These are phyloP conservation scores for Onthophagus taurus DNA, from an alignment of 1,140 invertebrate species.

Conservation along the genomic window DNA sequence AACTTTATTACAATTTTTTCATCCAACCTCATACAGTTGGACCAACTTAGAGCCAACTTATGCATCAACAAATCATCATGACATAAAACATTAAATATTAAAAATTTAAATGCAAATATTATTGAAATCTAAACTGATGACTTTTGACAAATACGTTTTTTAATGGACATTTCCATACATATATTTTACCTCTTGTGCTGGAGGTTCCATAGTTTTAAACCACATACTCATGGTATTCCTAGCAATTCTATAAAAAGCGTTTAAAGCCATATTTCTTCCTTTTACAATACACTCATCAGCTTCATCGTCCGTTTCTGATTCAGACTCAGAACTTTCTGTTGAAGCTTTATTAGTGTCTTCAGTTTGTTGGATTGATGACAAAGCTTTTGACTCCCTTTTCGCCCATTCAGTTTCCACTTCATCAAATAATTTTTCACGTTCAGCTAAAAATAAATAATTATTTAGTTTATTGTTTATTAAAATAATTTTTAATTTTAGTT, in stretches of 20 bases:
- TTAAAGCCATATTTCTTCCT: constrained; percentile 72
- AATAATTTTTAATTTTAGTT: background rate
- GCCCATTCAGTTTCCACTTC: constrained; percentile 71
- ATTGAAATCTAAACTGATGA: too few relatives aligned
- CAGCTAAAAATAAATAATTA: constrained; percentile 40
- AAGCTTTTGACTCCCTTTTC: constrained; percentile 46
- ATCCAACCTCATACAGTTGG: too few relatives aligned
- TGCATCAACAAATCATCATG: too few relatives aligned
- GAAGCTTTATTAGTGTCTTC: constrained; percentile 49
- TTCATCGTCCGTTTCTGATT: constrained; percentile 56
- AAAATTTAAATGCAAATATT: too few relatives aligned
- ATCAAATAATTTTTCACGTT: constrained; percentile 60
- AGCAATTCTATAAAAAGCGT: constrained; percentile 73
- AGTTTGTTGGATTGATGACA: constrained; percentile 45
- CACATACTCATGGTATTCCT: constrained; percentile 75
- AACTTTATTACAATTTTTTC: too few relatives aligned
- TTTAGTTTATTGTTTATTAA: background rate
- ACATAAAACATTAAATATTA: background rate
- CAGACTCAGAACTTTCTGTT: constrained; percentile 48
- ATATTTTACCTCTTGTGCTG: constrained; percentile 40
- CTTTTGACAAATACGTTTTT: too few relatives aligned
- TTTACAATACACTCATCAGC: constrained; percentile 74
- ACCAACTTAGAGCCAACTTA: too few relatives aligned
- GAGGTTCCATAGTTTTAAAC: constrained; percentile 53
- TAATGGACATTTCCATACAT: background rate